These are phyloP conservation scores for Sinohyriopsis cumingii DNA, from an alignment of 2,888 invertebrate species.

Conservation along the genomic window DNA sequence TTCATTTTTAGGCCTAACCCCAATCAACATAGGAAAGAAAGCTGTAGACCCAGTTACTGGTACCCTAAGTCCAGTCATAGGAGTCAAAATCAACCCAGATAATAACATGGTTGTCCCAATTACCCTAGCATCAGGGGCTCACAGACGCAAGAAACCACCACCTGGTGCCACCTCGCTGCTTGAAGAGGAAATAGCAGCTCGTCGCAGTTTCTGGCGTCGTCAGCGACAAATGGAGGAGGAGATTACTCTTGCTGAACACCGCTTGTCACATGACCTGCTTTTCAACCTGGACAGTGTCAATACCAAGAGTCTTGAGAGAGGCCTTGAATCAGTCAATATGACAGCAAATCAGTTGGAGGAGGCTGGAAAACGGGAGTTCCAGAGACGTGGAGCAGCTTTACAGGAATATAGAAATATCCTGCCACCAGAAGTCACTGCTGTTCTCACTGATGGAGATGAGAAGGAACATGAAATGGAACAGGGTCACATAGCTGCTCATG, in stretches of 20 bases:
- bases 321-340: constrained; percentile 48
- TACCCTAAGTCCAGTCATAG: constrained; percentile 64
- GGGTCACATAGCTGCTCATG: constrained; percentile 56
- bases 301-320: constrained; percentile 38
- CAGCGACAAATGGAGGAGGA: constrained; percentile 63
- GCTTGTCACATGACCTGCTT: constrained; percentile 51
- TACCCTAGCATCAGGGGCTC: constrained; percentile 61
- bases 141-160: constrained; percentile 62
- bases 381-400: constrained; percentile 63
- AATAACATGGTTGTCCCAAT: constrained; percentile 64
- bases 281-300: constrained; percentile 55
- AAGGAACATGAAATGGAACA: constrained; percentile 57
- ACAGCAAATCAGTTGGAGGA: constrained; percentile 55
- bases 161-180: constrained; percentile 64
- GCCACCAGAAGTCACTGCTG: constrained; percentile 62
- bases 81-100: constrained; percentile 60
- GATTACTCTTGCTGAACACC: constrained; percentile 55
- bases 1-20: constrained; percentile 57
- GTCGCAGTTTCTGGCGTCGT: constrained; percentile 65
- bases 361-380: constrained; percentile 58
- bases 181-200: constrained; percentile 65
- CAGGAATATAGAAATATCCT: constrained; percentile 59
- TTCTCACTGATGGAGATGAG: constrained; percentile 61
- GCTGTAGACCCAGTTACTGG: constrained; percentile 67
- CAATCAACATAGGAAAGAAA: constrained; percentile 64